Base-by-base conservation (phyloP, 2,888 invertebrate genomes). In the Pyrrhosoma nymphula region DNA sequence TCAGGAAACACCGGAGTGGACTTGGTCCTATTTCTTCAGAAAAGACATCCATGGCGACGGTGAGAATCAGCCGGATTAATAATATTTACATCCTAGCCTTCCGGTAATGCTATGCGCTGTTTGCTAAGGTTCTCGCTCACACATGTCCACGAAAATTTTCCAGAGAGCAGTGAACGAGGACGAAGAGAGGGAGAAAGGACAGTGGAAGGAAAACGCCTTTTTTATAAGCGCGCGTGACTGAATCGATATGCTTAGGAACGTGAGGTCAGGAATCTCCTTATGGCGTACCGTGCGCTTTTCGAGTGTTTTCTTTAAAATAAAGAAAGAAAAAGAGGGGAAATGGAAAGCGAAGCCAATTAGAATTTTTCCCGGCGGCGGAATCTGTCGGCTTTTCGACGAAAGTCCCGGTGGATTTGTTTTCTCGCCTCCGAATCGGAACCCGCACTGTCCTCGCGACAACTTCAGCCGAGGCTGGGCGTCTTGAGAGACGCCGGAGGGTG, bases 261-360 rank as follows among this genome's bases (percentile, higher is more conserved):
- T 16, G 82, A 82, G 82, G 82, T 82, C 82, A 35, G 82, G 82
- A 82, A 82, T 82, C 35, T n/a, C 69, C 69, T 69, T 26, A 69
- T 69, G 69, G 69, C 69, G 69, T 69, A 26, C 82, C n/a, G 69
- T 69, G 69, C 8, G 26, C 82, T 35, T 82, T 35, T 8, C 14
- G 35, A 82, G 82, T 82, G 82, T 30, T 82, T 82, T 30, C 82
- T 35, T 35, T 26, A 14, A 47, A 47, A 16, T n/a, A n/a, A 69
- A 12, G 14, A 82, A 82, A 82, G 16, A 14, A 35, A 60, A 82
- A 82, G 30, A 4, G 14, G 30, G 82, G 35, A 14, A 35, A 30
- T n/a, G 35, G 82, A 82, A 26, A 82, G 82, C n/a, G 26, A 26
- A 35, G 82, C 82, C 35, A 82, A 35, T 82, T 82, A 82, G 23